Conservation (phyloP, 2,888 invertebrate genomes). For the Lottia gigantea region DNA sequence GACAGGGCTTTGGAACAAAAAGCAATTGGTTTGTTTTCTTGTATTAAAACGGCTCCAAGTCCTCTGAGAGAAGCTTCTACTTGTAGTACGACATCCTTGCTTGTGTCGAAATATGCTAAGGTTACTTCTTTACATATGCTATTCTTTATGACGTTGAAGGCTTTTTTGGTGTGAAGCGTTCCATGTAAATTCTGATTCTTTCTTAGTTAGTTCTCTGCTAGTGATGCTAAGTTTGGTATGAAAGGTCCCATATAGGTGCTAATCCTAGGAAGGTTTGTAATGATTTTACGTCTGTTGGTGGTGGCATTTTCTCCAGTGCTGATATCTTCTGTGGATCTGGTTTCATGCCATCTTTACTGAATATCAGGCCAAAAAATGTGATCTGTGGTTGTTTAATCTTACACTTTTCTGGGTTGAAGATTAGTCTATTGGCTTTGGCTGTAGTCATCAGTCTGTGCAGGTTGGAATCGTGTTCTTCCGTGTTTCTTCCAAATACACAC, state of each 20-base stretch:
- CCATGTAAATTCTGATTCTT: no score
- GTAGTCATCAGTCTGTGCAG: slow-evolving; percentile 15
- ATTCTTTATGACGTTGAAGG: no score
- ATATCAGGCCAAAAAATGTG: slow-evolving; percentile 28
- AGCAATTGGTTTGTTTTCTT: slow-evolving; percentile 35
- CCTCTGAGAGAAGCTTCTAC: slow-evolving; percentile 39
- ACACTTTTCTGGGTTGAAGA: slow-evolving; percentile 24
- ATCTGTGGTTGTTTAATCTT: slow-evolving; percentile 19
- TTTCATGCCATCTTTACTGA: slow-evolving; percentile 22
- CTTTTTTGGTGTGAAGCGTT: no score
- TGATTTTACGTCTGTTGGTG: slow-evolving; percentile 20
- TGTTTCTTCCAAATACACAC: slow-evolving; percentile 9
- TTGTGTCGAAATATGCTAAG: slow-evolving; percentile 23
- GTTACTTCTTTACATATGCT: not conserved
- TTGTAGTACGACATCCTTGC: slow-evolving; percentile 29
- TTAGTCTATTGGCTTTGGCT: slow-evolving; percentile 18
- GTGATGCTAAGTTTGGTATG: slow-evolving; percentile 21
- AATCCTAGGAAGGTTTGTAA: slow-evolving; percentile 30
- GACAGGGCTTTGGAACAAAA: slow-evolving; percentile 44
- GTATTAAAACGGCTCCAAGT: slow-evolving; percentile 39
- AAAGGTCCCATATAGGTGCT: slow-evolving; percentile 24
- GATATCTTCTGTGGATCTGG: slow-evolving; percentile 28
- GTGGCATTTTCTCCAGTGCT: slow-evolving; percentile 21
- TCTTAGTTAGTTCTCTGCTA: slow-evolving; percentile 4
- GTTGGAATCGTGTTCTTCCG: slow-evolving; percentile 22